phyloP scores from a whole-genome alignment of 2,888 invertebrate species.

The Oscheius sp. region DNA sequence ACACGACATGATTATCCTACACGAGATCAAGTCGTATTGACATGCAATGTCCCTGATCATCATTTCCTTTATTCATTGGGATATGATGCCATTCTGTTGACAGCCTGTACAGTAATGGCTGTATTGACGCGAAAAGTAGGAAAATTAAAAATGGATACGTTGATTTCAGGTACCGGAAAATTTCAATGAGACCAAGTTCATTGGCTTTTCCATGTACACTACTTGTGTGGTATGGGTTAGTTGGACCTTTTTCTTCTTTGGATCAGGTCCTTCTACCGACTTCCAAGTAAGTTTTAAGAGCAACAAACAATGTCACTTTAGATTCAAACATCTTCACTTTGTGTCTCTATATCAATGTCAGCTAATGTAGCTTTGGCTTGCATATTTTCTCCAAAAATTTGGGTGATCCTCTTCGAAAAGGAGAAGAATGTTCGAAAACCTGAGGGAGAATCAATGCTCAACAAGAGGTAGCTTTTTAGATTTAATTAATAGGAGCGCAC shows the following conservation, averaged over 20 bases:
- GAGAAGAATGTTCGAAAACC: slow-evolving; percentile 78
- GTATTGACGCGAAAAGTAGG: slow-evolving; percentile 79
- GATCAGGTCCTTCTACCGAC: slow-evolving; percentile 77
- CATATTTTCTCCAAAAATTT: slow-evolving; percentile 80
- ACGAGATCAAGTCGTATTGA: slow-evolving; percentile 62
- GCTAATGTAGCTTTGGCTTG: slow-evolving; percentile 80
- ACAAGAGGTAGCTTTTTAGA: slow-evolving; percentile 48
- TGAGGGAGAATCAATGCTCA: slow-evolving; percentile 64
- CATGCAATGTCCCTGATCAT: slow-evolving; percentile 65
- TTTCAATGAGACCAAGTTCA: slow-evolving; percentile 75
- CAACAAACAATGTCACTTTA: slow-evolving; percentile 61
- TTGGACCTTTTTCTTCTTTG: slow-evolving; percentile 83
- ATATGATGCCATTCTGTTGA: slow-evolving; percentile 81
- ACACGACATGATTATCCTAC: slow-evolving; percentile 72
- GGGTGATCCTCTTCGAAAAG: slow-evolving; percentile 80
- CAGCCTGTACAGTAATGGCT: slow-evolving; percentile 82
- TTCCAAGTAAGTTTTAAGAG: slow-evolving; percentile 76
- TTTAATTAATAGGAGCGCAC: not conserved
- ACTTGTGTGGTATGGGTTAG: slow-evolving; percentile 84
- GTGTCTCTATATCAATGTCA: slow-evolving; percentile 79
- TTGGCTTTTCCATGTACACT: slow-evolving; percentile 77
- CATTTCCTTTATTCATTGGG: slow-evolving; percentile 78
- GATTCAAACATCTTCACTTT: slow-evolving; percentile 80
- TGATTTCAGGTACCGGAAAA: slow-evolving; percentile 78
- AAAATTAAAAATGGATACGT: not conserved